Base-by-base conservation (phyloP, 2,113 vertebrate species). In the Falco punctatus region DNA sequence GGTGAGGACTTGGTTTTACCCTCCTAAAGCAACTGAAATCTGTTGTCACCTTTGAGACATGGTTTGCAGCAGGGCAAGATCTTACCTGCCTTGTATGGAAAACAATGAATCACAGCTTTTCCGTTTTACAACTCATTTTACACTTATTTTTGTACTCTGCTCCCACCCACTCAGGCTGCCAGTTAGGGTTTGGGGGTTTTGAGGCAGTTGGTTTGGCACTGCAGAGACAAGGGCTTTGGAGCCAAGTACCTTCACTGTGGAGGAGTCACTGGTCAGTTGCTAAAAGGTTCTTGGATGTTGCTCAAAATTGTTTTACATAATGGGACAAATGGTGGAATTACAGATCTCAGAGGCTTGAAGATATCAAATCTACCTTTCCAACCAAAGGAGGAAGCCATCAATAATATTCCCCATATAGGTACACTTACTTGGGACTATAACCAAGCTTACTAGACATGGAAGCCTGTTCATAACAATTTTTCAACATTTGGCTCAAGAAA, bases 181-280 rank as follows among this genome's bases (percentile, higher is more conserved):
- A 6, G 49, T 1, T 69, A 32, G 64, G 22, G 26, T 73, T 84
- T 89, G 15, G 42, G 75, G 64, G 54, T 5, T 57, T 30, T 11
- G 14, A 40, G 52, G 62, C 26, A 3, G 6, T 40, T 12, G 46
- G 40, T 54, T 84, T 85, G 64, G 72, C 81, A 74, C 7, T 6
- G 92, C 15, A 24, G 55, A 93, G 55, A 57, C 61, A 10, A 49
- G 26, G 51, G 27, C 38, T 90, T 15, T 22, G 9, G 35, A 92
- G 86, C 38, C 0, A 5, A 35, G 9, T 42, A 17, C 23, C 30
- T 59, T 23, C 57, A 2, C 69, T 19, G 33, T 1, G 0, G 26
- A 67, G 42, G 64, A 88, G 54, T 62, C 12, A 7, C 20, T 5
- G 0, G 51, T 54, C 61, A 61, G 66, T 66, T 90, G 58, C 65